Percentiles rank a stretch among this genome's conserved stretches.
These are phyloP conservation scores for Geotrypetes seraphini DNA, from an alignment of 2,797 vertebrate species.

Conservation along the genomic window DNA sequence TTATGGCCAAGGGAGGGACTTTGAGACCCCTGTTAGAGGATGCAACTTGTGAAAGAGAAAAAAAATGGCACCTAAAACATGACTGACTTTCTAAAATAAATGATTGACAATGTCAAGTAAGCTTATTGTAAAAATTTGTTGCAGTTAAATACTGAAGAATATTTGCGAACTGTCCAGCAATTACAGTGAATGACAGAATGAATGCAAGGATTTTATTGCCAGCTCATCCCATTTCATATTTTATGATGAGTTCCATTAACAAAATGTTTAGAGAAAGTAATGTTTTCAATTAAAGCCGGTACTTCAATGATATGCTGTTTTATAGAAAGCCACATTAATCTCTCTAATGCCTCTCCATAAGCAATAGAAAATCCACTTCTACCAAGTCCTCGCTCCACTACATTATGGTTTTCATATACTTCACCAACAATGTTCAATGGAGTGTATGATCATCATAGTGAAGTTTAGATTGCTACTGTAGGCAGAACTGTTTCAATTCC, in stretches of 20 bases:
- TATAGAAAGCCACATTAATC: not conserved
- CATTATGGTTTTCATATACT: slow-evolving; percentile 1
- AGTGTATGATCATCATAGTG: slow-evolving; percentile 18
- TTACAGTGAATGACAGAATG: not conserved
- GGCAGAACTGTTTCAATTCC: not conserved
- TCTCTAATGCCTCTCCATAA: not conserved
- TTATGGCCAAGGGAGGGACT: no score
- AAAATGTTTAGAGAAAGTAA: not conserved
- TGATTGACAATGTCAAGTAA: not conserved
- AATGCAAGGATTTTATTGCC: not conserved
- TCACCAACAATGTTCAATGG: slow-evolving; percentile 14
- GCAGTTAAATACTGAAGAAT: not conserved
- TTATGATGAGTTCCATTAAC: not conserved
- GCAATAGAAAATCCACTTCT: not conserved
- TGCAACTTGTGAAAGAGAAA: not conserved
- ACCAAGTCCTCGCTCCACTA: not conserved
- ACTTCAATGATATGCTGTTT: fast-evolving
- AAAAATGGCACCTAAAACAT: not conserved
- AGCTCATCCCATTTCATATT: slow-evolving; percentile 10
- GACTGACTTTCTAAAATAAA: not conserved
- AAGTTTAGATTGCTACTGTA: not conserved
- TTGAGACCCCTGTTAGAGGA: no score
- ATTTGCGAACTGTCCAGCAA: slow-evolving; percentile 5
- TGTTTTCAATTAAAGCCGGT: not conserved
- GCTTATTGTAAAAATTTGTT: slow-evolving; percentile 10